A percentile compares a stretch with the other conserved stretches of the same genome.
These are phyloP conservation scores for Pinna nobilis DNA, from an alignment of 1,140 invertebrate genomes.

Conservation along the genomic window DNA sequence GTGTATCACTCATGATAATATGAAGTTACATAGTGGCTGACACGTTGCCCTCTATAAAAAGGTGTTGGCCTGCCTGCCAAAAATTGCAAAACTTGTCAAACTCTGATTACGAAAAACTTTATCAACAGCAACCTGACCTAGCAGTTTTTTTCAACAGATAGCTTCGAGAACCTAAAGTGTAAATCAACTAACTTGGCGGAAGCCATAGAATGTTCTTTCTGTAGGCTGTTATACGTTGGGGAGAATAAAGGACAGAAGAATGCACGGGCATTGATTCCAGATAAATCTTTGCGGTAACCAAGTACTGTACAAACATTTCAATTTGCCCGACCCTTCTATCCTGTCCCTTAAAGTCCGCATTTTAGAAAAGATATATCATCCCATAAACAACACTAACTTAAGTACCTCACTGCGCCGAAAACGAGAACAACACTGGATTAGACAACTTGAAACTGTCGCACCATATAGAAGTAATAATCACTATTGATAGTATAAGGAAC, in stretches of 20 bases:
- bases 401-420: neutral
- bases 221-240: too few relatives aligned
- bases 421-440: neutral
- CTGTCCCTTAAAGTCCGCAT: conserved; percentile 12
- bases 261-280: neutral
- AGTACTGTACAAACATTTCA: conserved; percentile 3
- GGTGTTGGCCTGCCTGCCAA: neutral
- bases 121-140: too few relatives aligned
- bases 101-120: too few relatives aligned
- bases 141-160: too few relatives aligned
- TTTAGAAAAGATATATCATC: conserved; percentile 1
- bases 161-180: too few relatives aligned
- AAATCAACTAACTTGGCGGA: too few relatives aligned
- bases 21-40: neutral
- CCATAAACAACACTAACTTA: neutral
- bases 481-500: neutral
- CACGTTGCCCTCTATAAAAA: neutral
- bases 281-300: neutral
- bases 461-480: neutral
- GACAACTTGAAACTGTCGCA: neutral
- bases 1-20: too few relatives aligned
- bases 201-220: too few relatives aligned
- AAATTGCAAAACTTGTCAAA: too few relatives aligned
- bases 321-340: neutral
- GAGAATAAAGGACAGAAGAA: neutral